phyloP scores from a whole-genome alignment of 2,113 vertebrate genomes.

The Zapornia atra region DNA sequence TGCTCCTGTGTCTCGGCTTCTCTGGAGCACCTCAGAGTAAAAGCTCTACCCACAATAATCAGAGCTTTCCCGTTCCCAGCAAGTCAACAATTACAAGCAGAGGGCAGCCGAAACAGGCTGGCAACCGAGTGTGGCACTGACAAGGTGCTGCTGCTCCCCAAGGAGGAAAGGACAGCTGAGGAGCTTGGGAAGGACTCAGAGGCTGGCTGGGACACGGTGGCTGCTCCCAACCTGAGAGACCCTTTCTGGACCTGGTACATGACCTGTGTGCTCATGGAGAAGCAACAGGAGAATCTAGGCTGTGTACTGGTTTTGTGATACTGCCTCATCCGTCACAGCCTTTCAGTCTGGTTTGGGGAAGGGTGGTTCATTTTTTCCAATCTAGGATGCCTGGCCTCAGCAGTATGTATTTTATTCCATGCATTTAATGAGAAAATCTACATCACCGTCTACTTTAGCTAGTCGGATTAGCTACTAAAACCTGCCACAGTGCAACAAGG shows the following conservation, averaged over 20 bases:
- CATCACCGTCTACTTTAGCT: neutral
- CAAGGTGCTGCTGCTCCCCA: neutral
- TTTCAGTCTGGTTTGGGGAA: neutral
- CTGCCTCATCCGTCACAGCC: neutral
- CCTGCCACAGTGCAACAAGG: neutral
- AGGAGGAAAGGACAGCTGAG: neutral
- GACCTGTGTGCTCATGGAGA: neutral
- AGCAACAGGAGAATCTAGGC: neutral
- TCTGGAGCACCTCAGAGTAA: conserved; percentile 15
- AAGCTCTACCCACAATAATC: conserved; percentile 50
- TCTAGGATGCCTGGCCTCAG: neutral
- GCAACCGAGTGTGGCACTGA: neutral
- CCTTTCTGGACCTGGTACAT: neutral
- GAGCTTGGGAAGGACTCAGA: neutral
- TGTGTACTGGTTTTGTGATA: neutral
- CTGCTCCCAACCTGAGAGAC: neutral
- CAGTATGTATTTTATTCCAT: neutral
- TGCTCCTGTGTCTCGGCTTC: neutral
- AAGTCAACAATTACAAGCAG: conserved; percentile 72
- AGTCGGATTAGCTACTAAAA: neutral
- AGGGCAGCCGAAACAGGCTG: conserved; percentile 52
- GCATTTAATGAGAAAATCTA: neutral
- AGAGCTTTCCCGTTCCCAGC: conserved; percentile 67
- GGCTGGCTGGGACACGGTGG: neutral
- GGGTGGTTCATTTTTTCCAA: neutral